Base-by-base conservation (phyloP, 2,888 invertebrate species). In the Spisula subtruncata region DNA sequence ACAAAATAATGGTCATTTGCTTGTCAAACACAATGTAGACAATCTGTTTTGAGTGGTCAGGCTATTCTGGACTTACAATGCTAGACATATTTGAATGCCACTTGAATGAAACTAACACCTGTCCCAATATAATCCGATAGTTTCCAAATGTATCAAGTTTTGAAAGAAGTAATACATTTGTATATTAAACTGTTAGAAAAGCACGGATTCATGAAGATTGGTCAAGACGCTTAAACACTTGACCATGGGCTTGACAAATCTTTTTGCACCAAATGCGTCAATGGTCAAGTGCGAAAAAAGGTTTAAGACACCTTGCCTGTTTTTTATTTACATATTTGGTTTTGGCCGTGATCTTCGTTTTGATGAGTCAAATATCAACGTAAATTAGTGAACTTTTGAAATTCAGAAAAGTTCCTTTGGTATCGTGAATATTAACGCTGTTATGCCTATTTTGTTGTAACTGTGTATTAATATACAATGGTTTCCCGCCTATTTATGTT, bases 1-100 rank as follows among this genome's bases (percentile, higher is more conserved):
- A 32, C 32, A 1, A 1, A 71, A 71, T 32, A 71, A 32, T 2
- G 12, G 0, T 71, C 71, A 4, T 32, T 32, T 8, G 1, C 71
- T 71, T 71, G 71, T 71, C 71, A 71, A 71, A 71, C 71, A 71
- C 71, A 71, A 41, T 32, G 71, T 71, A 71, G 71, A 32, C 32
- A 29, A 71, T 71, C 0, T 71, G 32, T 71, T 32, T 71, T 18
- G 71, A 71, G 71, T 71, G 71, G 71, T 71, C 71, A 71, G 14
- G 12, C 32, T 71, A 32, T 71, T 0, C 71, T 71, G 29, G 29
- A 71, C 32, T n/a, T 6, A 71, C 71, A 71, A 71, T 32, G n/a
- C 14, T 8, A 32, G 71, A 71, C 71, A 71, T 25, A 32, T 16
- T 71, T 71, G 71, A 71, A 16, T 71, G 71, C 32, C n/a, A 71